Evolutionary conservation across 2,113 vertebrate genomes (phyloP).

Genomic region (Argyrosomus japonicus): DNA sequence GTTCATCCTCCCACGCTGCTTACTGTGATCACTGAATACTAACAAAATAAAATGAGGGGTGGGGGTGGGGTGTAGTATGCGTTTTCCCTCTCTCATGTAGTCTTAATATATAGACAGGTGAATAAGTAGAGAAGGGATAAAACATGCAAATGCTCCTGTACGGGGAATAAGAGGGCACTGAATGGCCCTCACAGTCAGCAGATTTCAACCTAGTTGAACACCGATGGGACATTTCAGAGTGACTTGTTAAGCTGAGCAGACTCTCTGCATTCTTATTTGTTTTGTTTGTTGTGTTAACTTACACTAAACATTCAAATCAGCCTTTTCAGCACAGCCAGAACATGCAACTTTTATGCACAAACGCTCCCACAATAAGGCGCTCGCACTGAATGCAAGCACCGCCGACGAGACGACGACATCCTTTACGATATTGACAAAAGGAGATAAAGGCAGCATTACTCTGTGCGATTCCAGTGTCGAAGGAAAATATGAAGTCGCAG

Average conservation of each 20-base stretch:
- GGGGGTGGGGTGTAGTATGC: background rate
- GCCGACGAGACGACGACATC: background rate
- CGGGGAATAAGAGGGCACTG: background rate
- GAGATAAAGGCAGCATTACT: background rate
- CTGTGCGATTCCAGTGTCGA: background rate
- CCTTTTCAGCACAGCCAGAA: background rate
- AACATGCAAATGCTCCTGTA: background rate
- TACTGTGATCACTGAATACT: constrained; percentile 60
- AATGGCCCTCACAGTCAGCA: background rate
- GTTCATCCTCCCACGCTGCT: constrained; percentile 62
- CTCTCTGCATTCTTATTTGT: background rate
- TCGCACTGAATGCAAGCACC: constrained; percentile 10
- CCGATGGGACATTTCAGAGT: background rate
- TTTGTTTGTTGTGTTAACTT: background rate
- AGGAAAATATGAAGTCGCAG: background rate
- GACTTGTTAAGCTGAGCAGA: background rate
- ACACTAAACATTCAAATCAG: background rate
- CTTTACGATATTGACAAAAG: background rate
- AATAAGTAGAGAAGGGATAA: background rate
- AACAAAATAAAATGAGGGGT: constrained; percentile 31
- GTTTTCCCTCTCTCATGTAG: background rate
- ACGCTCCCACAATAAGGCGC: background rate
- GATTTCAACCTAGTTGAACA: background rate
- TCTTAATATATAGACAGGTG: background rate
- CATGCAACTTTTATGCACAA: background rate